Base-by-base conservation (phyloP, 2,797 vertebrate species). In the Mycteria americana region DNA sequence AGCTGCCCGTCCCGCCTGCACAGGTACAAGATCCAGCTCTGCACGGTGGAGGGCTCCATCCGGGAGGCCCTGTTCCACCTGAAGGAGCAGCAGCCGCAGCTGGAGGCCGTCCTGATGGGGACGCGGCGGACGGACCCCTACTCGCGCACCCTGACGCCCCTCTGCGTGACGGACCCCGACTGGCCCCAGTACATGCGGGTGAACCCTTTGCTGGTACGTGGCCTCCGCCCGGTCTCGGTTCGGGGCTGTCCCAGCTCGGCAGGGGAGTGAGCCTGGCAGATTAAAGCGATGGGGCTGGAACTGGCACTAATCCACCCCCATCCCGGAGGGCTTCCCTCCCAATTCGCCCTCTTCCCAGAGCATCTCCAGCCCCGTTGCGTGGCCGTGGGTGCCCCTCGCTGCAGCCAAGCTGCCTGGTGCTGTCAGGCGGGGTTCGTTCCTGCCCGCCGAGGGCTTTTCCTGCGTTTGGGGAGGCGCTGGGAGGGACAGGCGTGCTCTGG, bases 131-230 rank as follows among this genome's bases (percentile, higher is more conserved):
- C 98, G 0, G 99, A 99, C 96, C 99, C 99, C 15, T 99, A 99
- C 95, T 99, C 99, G 0, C 69, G 98, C 79, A 98, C 98, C 3
- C 98, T 99, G 74, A 97, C 97, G 1, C 94, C 98, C 31, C 98
- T 99, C 98, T 99, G 99, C 84, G 95, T 97, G 87, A 99, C 99
- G 0, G 99, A 99, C 97, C 98, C 99, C 0, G 98, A 97, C 96
- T 99, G 99, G 99, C 99, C 99, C 2, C 83, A 95, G 0, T 99
- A 99, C 97, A 99, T 99, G 99, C 98, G 99, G 43, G 97, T 99
- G 92, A 99, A 99, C 97, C 99, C 99, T 0, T 94, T 99, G 89
- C 98, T 99, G 97, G 99, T 99, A 96, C 65, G 97, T 91, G 33
- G 13, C 6, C 24, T 39, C 31, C 1, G 2, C 31, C 30, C 23